Conservation (phyloP, 2,113 vertebrate genomes). For the Solea senegalensis region DNA sequence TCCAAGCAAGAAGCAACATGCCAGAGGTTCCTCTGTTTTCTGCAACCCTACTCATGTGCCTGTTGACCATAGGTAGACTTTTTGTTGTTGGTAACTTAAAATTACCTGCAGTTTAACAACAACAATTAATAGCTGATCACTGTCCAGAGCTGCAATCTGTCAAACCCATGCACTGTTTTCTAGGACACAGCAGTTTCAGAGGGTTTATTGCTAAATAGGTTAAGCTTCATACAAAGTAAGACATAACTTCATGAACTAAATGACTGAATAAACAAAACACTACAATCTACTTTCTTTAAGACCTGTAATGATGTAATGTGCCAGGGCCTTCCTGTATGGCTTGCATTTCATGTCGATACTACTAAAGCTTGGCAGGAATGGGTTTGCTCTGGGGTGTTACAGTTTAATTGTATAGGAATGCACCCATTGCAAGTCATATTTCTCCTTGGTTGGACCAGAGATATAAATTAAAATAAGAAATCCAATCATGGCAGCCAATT, state of each 20-base stretch:
- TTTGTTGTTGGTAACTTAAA: constrained; percentile 8
- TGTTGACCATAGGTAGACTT: constrained; percentile 19
- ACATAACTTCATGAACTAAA: constrained; percentile 1
- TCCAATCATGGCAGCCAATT: background rate
- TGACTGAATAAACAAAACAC: too few species aligned
- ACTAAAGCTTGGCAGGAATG: background rate
- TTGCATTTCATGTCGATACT: too few species aligned
- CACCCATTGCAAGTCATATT: too few species aligned
- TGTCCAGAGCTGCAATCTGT: background rate
- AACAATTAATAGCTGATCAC: constrained; percentile 7
- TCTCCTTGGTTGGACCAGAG: too few species aligned
- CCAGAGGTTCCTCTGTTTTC: constrained; percentile 17
- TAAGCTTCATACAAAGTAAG: constrained; percentile 6
- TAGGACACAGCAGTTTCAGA: background rate
- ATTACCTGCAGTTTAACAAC: background rate
- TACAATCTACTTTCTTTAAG: constrained; percentile 7
- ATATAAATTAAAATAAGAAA: background rate
- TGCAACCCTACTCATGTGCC: constrained; percentile 21
- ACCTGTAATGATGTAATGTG: constrained; percentile 1
- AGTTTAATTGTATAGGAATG: background rate
- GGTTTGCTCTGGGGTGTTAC: background rate
- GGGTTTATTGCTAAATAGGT: background rate
- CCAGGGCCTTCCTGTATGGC: background rate
- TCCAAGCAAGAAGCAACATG: constrained; percentile 38
- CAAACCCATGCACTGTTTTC: constrained; percentile 14